These are phyloP conservation scores for Choloepus hoffmanni DNA, from an alignment of 2,113 vertebrate species.

Conservation along the genomic window DNA sequence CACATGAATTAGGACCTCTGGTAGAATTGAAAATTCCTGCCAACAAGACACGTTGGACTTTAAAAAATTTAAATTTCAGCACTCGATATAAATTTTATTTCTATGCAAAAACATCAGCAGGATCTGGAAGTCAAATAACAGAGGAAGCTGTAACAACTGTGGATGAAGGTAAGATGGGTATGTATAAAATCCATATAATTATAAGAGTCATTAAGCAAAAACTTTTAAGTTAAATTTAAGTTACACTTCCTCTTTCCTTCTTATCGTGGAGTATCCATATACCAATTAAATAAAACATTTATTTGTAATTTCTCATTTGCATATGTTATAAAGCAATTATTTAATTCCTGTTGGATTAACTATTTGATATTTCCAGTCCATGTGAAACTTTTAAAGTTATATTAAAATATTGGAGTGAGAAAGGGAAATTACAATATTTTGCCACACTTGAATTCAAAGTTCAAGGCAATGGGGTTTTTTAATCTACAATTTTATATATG, in stretches of 20 bases:
- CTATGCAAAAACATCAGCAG: constrained; percentile 92
- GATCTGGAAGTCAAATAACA: constrained; percentile 91
- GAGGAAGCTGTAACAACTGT: constrained; percentile 94
- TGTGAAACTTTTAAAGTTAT: background rate
- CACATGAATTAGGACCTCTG: constrained; percentile 93
- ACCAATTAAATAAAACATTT: background rate
- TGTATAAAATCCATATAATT: constrained; percentile 79
- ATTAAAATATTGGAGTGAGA: background rate
- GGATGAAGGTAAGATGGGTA: constrained; percentile 96
- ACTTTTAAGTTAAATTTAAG: background rate
- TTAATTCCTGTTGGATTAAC: constrained; percentile 47
- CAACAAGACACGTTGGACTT: constrained; percentile 94
- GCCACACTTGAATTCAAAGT: constrained; percentile 16
- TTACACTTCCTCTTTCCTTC: constrained; percentile 42
- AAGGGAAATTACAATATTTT: constrained; percentile 38
- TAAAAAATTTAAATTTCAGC: constrained; percentile 95
- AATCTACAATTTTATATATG: background rate
- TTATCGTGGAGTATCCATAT: background rate
- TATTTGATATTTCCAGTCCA: background rate
- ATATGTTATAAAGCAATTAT: background rate
- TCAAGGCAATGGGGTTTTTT: background rate
- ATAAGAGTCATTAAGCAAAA: background rate
- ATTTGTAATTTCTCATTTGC: constrained; percentile 28
- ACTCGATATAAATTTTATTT: constrained; percentile 99
- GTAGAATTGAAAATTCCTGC: constrained; percentile 93